These are phyloP conservation scores for Biston stratarius DNA, from an alignment of 2,888 invertebrate genomes.

Conservation along the genomic window DNA sequence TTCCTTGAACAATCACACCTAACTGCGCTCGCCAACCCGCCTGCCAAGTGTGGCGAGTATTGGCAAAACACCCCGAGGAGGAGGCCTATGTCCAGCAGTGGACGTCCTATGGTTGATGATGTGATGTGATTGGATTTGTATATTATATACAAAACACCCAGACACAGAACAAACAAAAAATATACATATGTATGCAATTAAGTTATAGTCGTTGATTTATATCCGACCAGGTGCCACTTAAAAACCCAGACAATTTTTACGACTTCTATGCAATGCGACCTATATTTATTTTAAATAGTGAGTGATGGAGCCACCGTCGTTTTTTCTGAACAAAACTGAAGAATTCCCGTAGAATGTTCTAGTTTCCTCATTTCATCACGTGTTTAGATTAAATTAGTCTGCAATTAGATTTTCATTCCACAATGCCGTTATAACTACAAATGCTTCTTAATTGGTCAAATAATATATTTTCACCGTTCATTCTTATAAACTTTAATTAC, in stretches of 20 bases:
- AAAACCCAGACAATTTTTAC: slow-evolving; percentile 21
- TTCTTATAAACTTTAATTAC: slow-evolving; percentile 27
- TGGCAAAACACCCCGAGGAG: too few relatives aligned
- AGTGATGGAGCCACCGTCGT: neutral
- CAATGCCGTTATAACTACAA: slow-evolving; percentile 42
- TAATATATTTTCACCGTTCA: slow-evolving; percentile 34
- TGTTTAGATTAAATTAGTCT: neutral
- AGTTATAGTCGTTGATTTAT: slow-evolving; percentile 1
- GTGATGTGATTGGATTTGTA: too few relatives aligned
- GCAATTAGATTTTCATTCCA: slow-evolving; percentile 32
- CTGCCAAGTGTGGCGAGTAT: too few relatives aligned
- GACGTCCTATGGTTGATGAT: too few relatives aligned
- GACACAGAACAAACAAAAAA: too few relatives aligned
- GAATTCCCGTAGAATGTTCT: neutral
- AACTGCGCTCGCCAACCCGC: too few relatives aligned
- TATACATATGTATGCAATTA: neutral
- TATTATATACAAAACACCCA: too few relatives aligned
- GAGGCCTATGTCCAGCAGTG: too few relatives aligned
- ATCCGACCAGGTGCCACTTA: slow-evolving; percentile 13
- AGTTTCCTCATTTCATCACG: neutral
- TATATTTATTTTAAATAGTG: neutral
- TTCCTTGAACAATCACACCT: too few relatives aligned
- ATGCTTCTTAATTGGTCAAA: slow-evolving; percentile 32
- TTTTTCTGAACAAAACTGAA: neutral
- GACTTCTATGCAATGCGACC: slow-evolving; percentile 17